Evolutionary conservation across 2,113 vertebrate genomes (phyloP).

Genomic region (Protobothrops mucrosquamatus): DNA sequence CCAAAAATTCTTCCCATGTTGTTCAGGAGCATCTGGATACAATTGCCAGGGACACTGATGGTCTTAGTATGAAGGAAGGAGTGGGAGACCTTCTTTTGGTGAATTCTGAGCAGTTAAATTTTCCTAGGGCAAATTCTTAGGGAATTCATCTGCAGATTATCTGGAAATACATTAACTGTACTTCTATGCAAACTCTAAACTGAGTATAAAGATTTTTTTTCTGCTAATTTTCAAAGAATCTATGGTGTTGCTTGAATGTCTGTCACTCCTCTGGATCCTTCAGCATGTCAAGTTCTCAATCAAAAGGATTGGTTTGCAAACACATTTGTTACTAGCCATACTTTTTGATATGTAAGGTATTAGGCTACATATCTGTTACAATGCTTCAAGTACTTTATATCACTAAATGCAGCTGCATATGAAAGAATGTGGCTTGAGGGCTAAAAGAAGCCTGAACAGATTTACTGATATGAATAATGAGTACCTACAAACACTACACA

Average conservation of each 20-base stretch:
- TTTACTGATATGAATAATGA: neutral
- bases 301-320: neutral
- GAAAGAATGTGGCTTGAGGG: neutral
- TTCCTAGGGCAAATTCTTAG: neutral
- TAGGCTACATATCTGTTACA: constrained; percentile 5
- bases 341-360: neutral
- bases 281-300: neutral
- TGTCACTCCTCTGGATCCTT: neutral
- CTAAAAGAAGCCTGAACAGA: constrained; percentile 15
- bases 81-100: neutral
- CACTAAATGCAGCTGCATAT: constrained; percentile 8
- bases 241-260: rapidly evolving
- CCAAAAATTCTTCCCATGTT: neutral
- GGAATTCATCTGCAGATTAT: neutral
- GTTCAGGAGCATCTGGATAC: neutral
- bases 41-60: neutral
- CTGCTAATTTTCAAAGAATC: neutral
- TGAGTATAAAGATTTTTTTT: constrained; percentile 10
- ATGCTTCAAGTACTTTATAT: neutral
- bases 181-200: neutral
- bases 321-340: neutral
- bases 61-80: neutral
- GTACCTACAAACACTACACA: neutral
- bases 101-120: neutral
- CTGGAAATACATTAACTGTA: neutral